These are phyloP conservation scores for Eupithecia insigniata DNA, from an alignment of 2,888 invertebrate species.

Conservation along the genomic window DNA sequence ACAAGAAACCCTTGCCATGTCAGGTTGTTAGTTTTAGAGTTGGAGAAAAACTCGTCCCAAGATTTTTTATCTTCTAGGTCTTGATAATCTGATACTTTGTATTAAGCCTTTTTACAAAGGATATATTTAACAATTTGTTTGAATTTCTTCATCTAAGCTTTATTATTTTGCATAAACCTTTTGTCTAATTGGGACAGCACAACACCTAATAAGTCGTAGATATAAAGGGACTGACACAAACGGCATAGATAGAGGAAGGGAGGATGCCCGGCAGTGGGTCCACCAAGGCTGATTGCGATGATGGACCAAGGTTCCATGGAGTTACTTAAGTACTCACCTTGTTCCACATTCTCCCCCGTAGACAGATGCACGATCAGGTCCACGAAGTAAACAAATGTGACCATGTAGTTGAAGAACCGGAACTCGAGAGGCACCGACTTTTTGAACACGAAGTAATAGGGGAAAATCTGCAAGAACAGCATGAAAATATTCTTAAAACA, in stretches of 20 bases:
- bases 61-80: too few relatives aligned
- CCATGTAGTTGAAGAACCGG: constrained; percentile 64
- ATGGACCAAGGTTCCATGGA: neutral
- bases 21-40: too few relatives aligned
- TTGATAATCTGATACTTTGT: too few relatives aligned
- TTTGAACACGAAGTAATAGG: constrained; percentile 65
- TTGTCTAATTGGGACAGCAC: neutral
- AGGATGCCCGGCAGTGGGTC: neutral
- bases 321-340: constrained; percentile 59
- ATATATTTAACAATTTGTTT: too few relatives aligned
- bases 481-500: neutral
- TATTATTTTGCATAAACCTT: neutral
- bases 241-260: neutral
- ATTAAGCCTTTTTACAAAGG: too few relatives aligned
- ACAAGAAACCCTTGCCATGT: too few relatives aligned
- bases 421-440: constrained; percentile 57
- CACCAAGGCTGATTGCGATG: neutral
- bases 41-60: too few relatives aligned
- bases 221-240: neutral
- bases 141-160: too few relatives aligned
- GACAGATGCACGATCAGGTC: constrained; percentile 70
- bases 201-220: neutral
- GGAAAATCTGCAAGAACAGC: constrained; percentile 57
- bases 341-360: constrained; percentile 72
- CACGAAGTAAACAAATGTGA: constrained; percentile 57